Base-by-base conservation (phyloP, 2,113 vertebrate species). In the Helogale parvula region DNA sequence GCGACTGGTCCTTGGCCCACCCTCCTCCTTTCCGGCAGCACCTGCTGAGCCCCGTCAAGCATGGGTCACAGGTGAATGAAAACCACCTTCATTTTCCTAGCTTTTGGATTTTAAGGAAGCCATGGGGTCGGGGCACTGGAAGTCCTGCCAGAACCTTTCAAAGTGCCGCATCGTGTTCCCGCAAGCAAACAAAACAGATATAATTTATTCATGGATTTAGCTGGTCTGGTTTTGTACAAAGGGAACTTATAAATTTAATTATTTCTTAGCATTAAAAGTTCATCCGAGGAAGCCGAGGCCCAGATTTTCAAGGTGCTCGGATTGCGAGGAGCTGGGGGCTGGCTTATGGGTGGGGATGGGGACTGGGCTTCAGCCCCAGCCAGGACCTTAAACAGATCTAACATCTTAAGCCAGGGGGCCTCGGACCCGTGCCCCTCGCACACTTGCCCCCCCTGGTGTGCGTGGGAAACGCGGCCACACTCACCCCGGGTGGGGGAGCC, bases 1-100 rank as follows among this genome's bases (percentile, higher is more conserved):
- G 57, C 21, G n/a, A 9, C 25, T 0, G 0, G 31, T 21, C 72
- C 21, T n/a, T 1, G 1, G 1, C 27, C 15, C 0, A 1, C 16
- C 25, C 31, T 15, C 9, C 0, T 5, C 38, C 74, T 11, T 38
- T 2, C 25, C 57, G 3, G 10, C 14, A 8, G 72, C 74, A 47
- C 1, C 7, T 17, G 38, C 31, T n/a, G 72, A 72, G 31, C 8
- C 72, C 29, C 19, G 3, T 13, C 6, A 4, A 54, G 45, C 33
- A 7, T 25, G 13, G 60, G n/a, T 41, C 29, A 7, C 52, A 10
- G 52, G 38, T 25, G 3, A 2, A 31, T 10, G 72, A 35, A 82
- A 38, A 38, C 33, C 33, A 1, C 17, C 41, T 38, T 13, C 3
- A 0, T 29, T 0, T 35, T 35, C 38, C 79, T 25, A 13, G 66